phyloP scores from a whole-genome alignment of 2,113 vertebrate species.

The Odocoileus virginianus region DNA sequence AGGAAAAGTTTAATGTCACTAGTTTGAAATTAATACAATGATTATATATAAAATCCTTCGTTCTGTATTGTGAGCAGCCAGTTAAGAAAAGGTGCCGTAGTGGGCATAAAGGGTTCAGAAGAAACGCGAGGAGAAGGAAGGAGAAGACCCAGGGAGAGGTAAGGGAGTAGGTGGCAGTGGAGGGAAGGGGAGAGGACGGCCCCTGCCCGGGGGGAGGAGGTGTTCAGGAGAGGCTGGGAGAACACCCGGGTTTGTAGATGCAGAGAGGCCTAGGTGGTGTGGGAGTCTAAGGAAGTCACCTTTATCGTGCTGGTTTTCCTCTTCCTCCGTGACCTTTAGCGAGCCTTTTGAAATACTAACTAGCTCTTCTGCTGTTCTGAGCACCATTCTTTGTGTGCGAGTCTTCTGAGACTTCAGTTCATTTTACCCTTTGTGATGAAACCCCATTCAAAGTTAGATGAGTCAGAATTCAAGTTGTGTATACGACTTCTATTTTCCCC shows the following conservation, averaged over 20 bases:
- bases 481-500: neutral
- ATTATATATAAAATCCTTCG: neutral
- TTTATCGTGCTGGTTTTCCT: neutral
- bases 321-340: neutral
- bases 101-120: neutral
- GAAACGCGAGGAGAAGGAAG: neutral
- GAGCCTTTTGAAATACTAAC: neutral
- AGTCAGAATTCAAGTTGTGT: constrained; percentile 25
- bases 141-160: neutral
- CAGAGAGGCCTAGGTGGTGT: neutral
- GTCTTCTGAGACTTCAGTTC: neutral
- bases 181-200: neutral
- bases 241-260: neutral
- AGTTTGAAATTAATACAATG: neutral
- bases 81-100: neutral
- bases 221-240: neutral
- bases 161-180: neutral
- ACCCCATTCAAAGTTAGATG: neutral
- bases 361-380: neutral
- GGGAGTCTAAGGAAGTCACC: neutral
- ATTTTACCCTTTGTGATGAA: neutral
- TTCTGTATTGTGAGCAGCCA: neutral
- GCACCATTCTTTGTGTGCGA: neutral
- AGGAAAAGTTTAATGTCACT: neutral
- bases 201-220: neutral